A percentile compares a stretch with the other conserved stretches of the same genome.
These are phyloP conservation scores for Coccyzus lansbergi DNA, from an alignment of 2,797 vertebrate genomes.

Conservation along the genomic window DNA sequence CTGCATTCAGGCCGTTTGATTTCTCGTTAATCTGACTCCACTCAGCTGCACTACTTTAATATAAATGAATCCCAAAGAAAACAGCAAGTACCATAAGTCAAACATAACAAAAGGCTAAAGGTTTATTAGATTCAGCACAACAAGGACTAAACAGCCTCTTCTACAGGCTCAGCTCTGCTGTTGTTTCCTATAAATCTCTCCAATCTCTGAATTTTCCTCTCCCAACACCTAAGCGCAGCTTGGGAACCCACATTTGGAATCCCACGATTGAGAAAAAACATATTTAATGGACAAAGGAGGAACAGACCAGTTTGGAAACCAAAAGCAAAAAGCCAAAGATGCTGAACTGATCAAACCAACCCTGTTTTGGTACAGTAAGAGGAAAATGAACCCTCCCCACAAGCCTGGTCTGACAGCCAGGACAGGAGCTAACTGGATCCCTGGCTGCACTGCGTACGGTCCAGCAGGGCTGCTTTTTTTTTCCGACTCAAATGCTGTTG, in stretches of 20 bases:
- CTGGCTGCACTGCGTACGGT: neutral
- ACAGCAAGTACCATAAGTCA: neutral
- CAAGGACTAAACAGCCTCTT: neutral
- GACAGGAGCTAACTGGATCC: neutral
- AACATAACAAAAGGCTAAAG: neutral
- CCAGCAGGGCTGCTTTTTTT: rapidly evolving
- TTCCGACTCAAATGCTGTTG: neutral
- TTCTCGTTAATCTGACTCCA: constrained; percentile 6
- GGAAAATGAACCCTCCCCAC: neutral
- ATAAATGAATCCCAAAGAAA: neutral
- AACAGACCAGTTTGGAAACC: neutral
- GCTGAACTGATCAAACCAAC: neutral
- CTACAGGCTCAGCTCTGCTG: neutral
- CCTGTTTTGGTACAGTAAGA: neutral
- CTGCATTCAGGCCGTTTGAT: neutral
- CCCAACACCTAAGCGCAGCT: neutral
- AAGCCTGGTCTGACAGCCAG: neutral
- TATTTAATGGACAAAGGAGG: neutral
- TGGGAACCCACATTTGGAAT: neutral
- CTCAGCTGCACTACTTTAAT: neutral
- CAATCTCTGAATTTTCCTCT: neutral
- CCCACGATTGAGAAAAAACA: neutral
- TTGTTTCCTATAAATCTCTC: neutral
- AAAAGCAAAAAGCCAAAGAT: neutral
- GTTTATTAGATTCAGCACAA: neutral